Base-by-base conservation (phyloP, 2,797 vertebrate genomes). In the Gymnoscopelus microlampas region DNA sequence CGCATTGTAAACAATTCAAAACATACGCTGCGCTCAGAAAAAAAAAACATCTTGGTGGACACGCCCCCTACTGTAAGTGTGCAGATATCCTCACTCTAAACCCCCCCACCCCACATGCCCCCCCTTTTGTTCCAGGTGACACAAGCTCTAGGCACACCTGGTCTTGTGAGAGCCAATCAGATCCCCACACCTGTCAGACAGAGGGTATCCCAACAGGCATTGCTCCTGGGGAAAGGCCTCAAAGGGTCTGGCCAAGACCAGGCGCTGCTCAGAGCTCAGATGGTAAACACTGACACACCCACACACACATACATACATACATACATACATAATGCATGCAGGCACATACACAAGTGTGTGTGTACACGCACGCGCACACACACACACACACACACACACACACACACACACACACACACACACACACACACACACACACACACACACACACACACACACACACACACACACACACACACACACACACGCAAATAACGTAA, bases 221-320 rank as follows among this genome's bases (percentile, higher is more conserved):
- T 98, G 95, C 92, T 98, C 78, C 88, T 98, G 68, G 97, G 97
- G 77, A 97, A 96, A 86, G 94, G 95, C 81, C 95, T 96, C 81
- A 94, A 95, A 78, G 96, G 94, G 80, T 92, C 96, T 19, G 96
- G 95, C 70, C 97, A 96, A 85, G 96, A 96, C 87, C 97, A 98
- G 76, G 97, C 98, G 96, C 96, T 98, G 81, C 96, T 98, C 0
- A 91, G 96, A 87, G 97, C 97, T 88, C 96, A 98, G 89, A 98
- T 98, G 97, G 97, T 99, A 91, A 94, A 57, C 61, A 68, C 48
- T n/a, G n/a, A n/a, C n/a, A n/a, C n/a, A n/a, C n/a, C n/a, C n/a
- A 60, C 68, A 73, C 74, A 67, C 68, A 59, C 66, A 74, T 66
- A 63, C 23, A 58, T 35, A 24, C 53, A 24, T 26, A 53, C 56